phyloP scores from a whole-genome alignment of 2,888 invertebrate species.

The Koerneria pararmatus region DNA sequence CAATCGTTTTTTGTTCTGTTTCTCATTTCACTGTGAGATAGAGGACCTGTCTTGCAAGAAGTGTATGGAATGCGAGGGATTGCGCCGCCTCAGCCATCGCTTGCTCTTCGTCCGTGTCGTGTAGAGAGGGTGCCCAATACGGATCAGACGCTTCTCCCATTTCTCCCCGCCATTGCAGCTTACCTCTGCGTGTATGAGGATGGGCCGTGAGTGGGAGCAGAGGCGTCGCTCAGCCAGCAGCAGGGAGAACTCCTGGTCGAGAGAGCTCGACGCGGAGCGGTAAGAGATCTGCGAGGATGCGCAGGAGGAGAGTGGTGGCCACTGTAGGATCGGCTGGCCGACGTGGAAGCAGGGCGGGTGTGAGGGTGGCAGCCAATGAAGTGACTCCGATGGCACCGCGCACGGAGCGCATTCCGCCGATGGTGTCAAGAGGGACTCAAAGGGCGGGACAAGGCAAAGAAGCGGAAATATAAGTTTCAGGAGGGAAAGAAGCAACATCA shows the following conservation, averaged over 20 bases:
- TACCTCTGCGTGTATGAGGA: constrained; percentile 30
- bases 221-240: constrained; percentile 36
- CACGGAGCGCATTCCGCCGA: neutral
- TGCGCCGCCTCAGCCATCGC: constrained; percentile 51
- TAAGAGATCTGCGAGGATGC: constrained; percentile 14
- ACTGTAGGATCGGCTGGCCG: constrained; percentile 46
- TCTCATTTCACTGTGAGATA: too few relatives aligned
- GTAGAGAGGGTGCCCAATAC: constrained; percentile 8
- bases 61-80: constrained; percentile 51
- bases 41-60: constrained; percentile 50
- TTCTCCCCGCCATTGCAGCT: constrained; percentile 27
- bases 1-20: too few relatives aligned
- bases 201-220: constrained; percentile 32
- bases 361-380: constrained; percentile 36
- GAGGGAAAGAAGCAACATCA: too few relatives aligned
- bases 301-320: constrained; percentile 25
- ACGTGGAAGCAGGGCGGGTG: constrained; percentile 47
- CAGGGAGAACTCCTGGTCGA: constrained; percentile 34
- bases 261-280: constrained; percentile 33
- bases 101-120: constrained; percentile 30
- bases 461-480: neutral
- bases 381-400: constrained; percentile 16
- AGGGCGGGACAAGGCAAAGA: neutral
- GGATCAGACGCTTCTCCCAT: constrained; percentile 15
- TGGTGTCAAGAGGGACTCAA: neutral